Evolutionary conservation across 2,888 invertebrate genomes (phyloP).

Genomic region (Synergus itoensis): DNA sequence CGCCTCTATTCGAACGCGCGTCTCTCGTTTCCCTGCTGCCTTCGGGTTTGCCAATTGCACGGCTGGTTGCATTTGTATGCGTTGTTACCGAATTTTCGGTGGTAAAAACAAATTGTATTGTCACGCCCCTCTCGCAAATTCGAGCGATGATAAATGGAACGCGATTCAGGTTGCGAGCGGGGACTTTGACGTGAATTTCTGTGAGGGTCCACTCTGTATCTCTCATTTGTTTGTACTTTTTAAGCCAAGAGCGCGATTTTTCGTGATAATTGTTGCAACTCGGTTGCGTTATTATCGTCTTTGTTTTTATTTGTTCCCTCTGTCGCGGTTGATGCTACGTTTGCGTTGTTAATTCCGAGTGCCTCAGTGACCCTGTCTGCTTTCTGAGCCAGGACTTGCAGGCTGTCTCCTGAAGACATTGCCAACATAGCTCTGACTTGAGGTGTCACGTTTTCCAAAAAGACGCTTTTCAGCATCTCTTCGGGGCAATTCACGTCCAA

Average conservation of each 20-base stretch:
- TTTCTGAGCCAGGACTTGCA: not conserved
- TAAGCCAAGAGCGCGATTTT: no score
- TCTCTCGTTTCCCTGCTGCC: not conserved
- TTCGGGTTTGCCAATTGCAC: not conserved
- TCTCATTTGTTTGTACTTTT: no score
- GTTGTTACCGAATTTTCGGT: not conserved
- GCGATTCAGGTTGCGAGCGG: no score
- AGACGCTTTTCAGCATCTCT: conserved; percentile 6
- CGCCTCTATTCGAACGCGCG: not conserved
- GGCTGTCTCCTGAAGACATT: not conserved
- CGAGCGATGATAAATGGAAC: no score
- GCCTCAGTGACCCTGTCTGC: conserved; percentile 7
- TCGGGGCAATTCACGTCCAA: not conserved
- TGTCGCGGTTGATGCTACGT: no score
- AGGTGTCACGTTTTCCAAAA: conserved; percentile 13
- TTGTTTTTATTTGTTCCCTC: no score
- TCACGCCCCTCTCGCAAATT: no score
- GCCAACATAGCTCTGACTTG: not conserved
- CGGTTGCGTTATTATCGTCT: no score
- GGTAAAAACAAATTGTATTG: no score
- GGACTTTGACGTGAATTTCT: no score
- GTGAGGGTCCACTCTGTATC: no score
- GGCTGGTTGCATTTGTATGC: not conserved
- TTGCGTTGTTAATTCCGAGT: not conserved
- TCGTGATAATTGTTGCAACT: no score